Percentiles rank a stretch among this genome's conserved stretches.
Evolutionary conservation across 1,140 invertebrate genomes (phyloP).

Genomic region (Ceratina calcarata): DNA sequence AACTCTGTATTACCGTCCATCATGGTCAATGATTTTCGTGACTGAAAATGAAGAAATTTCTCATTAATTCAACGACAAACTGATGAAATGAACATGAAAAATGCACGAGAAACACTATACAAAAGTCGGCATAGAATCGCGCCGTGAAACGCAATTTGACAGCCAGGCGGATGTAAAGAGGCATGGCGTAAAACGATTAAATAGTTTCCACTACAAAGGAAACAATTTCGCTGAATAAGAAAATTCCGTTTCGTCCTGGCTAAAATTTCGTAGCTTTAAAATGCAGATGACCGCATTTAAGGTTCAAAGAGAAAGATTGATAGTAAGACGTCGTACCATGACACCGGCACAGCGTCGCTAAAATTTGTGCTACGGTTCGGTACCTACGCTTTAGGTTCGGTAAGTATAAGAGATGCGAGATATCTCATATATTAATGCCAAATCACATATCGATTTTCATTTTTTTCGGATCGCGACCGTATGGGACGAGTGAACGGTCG

Average conservation of each 20-base stretch:
- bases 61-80: neutral
- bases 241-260: neutral
- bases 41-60: no score
- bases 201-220: constrained; percentile 2
- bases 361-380: neutral
- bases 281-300: constrained; percentile 9
- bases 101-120: neutral
- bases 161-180: neutral
- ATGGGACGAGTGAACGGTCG: neutral
- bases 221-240: constrained; percentile 8
- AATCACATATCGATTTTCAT: neutral
- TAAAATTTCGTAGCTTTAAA: constrained; percentile 13
- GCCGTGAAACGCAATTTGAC: neutral
- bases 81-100: neutral
- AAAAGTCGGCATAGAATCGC: neutral
- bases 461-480: neutral
- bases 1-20: neutral
- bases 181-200: neutral
- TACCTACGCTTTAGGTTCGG: no score
- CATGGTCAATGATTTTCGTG: neutral
- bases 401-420: neutral
- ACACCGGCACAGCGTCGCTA: neutral
- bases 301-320: neutral
- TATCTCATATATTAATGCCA: constrained; percentile 24
- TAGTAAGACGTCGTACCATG: neutral